Percentiles rank a stretch among this genome's conserved stretches.
phyloP scores from a whole-genome alignment of 2,113 vertebrate species.

The Serinus canaria region DNA sequence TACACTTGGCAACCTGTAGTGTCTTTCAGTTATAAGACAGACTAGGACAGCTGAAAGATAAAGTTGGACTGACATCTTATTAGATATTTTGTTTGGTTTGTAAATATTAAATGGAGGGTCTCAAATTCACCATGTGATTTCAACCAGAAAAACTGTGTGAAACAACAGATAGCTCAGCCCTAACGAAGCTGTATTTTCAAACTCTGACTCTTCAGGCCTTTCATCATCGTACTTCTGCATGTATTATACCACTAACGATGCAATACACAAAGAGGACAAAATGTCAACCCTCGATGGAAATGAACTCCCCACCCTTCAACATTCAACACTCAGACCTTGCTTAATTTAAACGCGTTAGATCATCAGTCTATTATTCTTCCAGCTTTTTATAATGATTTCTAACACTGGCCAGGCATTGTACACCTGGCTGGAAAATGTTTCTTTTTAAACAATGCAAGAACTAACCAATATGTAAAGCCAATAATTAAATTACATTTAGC shows the following conservation, averaged over 20 bases:
- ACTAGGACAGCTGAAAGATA: not conserved
- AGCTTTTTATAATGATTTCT: constrained; percentile 27
- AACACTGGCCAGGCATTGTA: not conserved
- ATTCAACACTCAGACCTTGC: constrained; percentile 5
- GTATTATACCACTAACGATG: not conserved
- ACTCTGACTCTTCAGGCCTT: not conserved
- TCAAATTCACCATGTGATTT: not conserved
- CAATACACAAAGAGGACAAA: constrained; percentile 39
- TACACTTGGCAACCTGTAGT: not conserved
- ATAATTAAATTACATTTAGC: constrained; percentile 69
- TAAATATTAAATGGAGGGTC: not conserved
- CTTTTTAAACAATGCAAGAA: constrained; percentile 61
- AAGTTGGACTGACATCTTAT: not conserved
- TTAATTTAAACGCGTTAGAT: constrained; percentile 24
- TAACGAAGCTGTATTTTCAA: not conserved
- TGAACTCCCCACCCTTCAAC: constrained; percentile 11
- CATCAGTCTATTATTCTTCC: constrained; percentile 2
- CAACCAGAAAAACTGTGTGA: not conserved
- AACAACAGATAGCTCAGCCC: not conserved
- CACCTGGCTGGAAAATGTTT: constrained; percentile 45
- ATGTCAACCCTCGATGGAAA: constrained; percentile 1
- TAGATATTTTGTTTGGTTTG: not conserved
- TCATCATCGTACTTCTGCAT: constrained; percentile 3
- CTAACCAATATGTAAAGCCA: constrained; percentile 23
- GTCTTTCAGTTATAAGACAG: not conserved